These are phyloP conservation scores for Mobula birostris DNA, from an alignment of 2,113 vertebrate genomes.

Conservation along the genomic window DNA sequence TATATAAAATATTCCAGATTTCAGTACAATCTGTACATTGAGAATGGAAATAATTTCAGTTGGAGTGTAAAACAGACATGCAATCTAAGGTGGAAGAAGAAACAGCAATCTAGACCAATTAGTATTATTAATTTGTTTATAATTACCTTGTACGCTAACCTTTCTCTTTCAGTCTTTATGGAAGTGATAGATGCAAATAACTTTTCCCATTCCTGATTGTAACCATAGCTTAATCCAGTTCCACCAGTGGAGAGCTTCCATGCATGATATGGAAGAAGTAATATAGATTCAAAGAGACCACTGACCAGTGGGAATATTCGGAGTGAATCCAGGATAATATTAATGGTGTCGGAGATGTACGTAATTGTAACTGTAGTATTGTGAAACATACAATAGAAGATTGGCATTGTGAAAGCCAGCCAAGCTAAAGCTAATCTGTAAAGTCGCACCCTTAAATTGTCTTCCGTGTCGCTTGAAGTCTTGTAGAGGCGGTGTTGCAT, in stretches of 20 bases:
- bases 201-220: constrained; percentile 70
- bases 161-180: constrained; percentile 62
- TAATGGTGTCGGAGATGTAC: constrained; percentile 60
- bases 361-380: constrained; percentile 67
- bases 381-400: constrained; percentile 64
- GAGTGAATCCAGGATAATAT: constrained; percentile 63
- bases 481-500: constrained; percentile 62
- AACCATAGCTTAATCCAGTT: constrained; percentile 50
- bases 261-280: constrained; percentile 67
- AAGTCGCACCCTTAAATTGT: constrained; percentile 55
- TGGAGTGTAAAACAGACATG: neutral
- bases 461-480: constrained; percentile 15
- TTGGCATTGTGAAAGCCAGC: constrained; percentile 67
- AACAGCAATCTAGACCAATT: neutral
- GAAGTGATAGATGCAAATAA: constrained; percentile 65
- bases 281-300: constrained; percentile 56
- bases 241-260: constrained; percentile 51
- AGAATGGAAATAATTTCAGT: no score
- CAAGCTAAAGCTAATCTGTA: constrained; percentile 67
- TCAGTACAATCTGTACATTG: neutral
- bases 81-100: neutral
- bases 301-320: constrained; percentile 69
- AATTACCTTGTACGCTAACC: constrained; percentile 65
- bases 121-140: neutral
- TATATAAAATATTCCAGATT: neutral